Base-by-base conservation (phyloP, 1,140 invertebrate genomes). In the Ridgeia piscesae region DNA sequence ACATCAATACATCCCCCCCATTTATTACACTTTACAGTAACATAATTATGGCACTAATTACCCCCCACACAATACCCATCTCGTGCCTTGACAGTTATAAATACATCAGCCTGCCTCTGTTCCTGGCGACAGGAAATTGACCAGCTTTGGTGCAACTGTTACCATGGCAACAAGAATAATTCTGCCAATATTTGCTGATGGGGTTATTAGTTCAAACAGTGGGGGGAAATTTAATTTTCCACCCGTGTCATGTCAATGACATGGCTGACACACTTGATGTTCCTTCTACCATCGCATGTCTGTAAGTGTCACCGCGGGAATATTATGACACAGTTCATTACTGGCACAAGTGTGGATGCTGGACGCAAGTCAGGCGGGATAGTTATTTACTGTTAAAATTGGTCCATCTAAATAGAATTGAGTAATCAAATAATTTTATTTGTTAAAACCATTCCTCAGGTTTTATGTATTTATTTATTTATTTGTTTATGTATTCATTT, bases 161-260 rank as follows among this genome's bases (percentile, higher is more conserved):
- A 77, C 58, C 58, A 77, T 77, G 58, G 27, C 6, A 77, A 77
- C 58, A 2, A 27, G 58, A 77, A 77, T 77, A 77, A 77, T 77
- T 77, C 58, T 21, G 58, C 58, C 58, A 77, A 77, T 77, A 77
- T 77, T 77, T 77, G 58, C 58, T 77, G 58, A 21, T 14, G 17
- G 58, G 58, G 58, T 77, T 77, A 77, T 77, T 77, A 77, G 58
- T 77, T 77, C 58, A 77, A 77, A 77, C 58, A 77, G 58, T 77
- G 58, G 27, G 6, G 4, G 27, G 11, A 77, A 77, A 77, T 77
- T 77, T 27, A 77, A 77, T 77, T 77, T 77, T 77, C 58, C 58
- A 77, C 2, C 58, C 58, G 27, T 31, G 2, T 21, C 14, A 31
- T 77, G 58, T 77, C 58, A 77, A 31, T 77, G 58, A 77, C 58